Conservation (phyloP, 2,797 vertebrate species). For the Pseudochirops corinnae region DNA sequence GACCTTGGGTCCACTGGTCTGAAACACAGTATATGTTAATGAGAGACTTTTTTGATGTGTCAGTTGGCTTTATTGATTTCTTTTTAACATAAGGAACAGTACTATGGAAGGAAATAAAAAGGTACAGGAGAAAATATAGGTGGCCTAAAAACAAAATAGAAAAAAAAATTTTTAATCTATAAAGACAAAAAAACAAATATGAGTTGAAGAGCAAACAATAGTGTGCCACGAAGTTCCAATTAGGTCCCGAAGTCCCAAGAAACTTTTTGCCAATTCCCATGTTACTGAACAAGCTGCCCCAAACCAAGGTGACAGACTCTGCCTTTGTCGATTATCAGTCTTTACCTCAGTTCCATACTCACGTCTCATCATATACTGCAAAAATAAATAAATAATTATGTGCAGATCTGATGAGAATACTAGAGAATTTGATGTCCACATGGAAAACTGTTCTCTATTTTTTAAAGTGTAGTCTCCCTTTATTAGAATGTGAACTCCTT, state of each 20-base stretch:
- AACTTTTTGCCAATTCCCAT: not conserved
- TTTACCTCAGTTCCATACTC: not conserved
- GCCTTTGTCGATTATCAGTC: not conserved
- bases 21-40: not conserved
- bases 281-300: not conserved
- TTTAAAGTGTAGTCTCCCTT: not conserved
- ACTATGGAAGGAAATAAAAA: not conserved
- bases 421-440: not conserved
- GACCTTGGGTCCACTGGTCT: not conserved
- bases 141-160: not conserved
- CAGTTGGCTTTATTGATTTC: not conserved
- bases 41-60: not conserved
- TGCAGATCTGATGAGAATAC: not conserved
- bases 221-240: not conserved
- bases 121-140: not conserved
- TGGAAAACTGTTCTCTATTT: not conserved
- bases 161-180: not conserved
- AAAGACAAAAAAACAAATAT: not conserved
- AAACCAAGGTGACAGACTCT: not conserved
- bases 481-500: not conserved
- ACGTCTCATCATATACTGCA: not conserved
- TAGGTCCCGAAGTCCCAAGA: not conserved
- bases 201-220: not conserved
- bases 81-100: not conserved
- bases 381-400: not conserved